Evolutionary conservation across 2,888 invertebrate species (phyloP).

Genomic region (Ophion costatus): DNA sequence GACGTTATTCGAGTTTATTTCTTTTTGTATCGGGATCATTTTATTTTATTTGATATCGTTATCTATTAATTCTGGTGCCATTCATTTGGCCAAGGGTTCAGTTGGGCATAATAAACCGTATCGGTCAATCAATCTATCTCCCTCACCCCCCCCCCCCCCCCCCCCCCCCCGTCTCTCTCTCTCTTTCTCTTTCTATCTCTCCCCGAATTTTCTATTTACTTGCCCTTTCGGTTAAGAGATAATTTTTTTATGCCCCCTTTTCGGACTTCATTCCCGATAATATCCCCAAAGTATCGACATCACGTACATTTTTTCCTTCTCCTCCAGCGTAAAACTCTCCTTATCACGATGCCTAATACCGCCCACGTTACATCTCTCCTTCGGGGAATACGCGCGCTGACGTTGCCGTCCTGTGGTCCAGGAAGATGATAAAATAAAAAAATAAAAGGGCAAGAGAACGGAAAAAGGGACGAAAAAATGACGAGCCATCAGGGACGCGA

Average conservation of each 20-base stretch:
- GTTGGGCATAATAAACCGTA: no score
- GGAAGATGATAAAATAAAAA: constrained; percentile 38
- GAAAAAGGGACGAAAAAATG: constrained; percentile 31
- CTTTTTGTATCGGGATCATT: no score
- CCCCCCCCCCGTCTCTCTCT: background rate
- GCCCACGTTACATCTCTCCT: constrained; percentile 28
- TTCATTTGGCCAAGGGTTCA: no score
- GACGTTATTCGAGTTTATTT: no score
- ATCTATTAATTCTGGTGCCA: no score
- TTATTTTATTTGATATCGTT: no score
- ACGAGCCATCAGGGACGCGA: constrained; percentile 52
- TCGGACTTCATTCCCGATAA: background rate
- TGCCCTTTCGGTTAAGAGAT: background rate
- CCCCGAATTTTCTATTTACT: background rate
- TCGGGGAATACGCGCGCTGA: constrained; percentile 40
- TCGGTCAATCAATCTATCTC: background rate
- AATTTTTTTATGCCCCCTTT: background rate
- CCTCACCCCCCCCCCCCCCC: background rate
- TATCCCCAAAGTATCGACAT: constrained; percentile 2
- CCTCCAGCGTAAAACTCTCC: background rate
- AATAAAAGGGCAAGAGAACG: background rate
- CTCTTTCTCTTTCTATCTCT: background rate
- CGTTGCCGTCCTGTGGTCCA: constrained; percentile 26
- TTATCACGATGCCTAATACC: constrained; percentile 45
- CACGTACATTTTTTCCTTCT: constrained; percentile 3